Base-by-base conservation (phyloP, 1,140 invertebrate genomes). In the Lordiphosa stackelbergi region DNA sequence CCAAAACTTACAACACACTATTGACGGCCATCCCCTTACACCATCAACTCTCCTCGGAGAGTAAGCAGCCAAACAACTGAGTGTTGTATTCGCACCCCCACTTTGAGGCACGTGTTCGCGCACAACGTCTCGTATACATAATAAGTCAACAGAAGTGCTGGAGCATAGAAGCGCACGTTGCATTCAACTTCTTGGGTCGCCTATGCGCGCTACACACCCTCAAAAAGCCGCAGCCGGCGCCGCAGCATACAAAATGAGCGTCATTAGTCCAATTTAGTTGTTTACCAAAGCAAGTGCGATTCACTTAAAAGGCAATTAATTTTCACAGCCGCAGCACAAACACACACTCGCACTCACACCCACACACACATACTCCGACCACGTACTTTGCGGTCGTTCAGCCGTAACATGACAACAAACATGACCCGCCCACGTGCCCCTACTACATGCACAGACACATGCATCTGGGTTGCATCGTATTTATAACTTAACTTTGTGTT, bases 281-380 rank as follows among this genome's bases (percentile, higher is more conserved):
- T 83, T 83, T 83, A 78, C 83, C 69, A 73, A 83, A 69, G 83
- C 68, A 86, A 86, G 74, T 78, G 85, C 81, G 84, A 86, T 86
- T 85, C 84, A 86, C 85, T 86, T 86, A 86, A 86, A 86, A 85
- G 85, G 85, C 85, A 86, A 86, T 86, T 86, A 86, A 86, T 86
- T 78, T 85, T 64, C 61, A 69, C 57, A 84, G 66, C 78, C 85
- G 66, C 74, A 73, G 56, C 28, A 24, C 42, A 1, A 11, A 45
- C 42, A 43, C 24, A 31, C n/a, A n/a, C n/a, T n/a, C n/a, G n/a
- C n/a, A n/a, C n/a, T n/a, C 42, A 45, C 22, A 43, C 41, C n/a
- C 28, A 12, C 11, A 45, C 42, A 11, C 43, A 31, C 42, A 46
- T 10, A 46, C 65, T 36, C 61, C 60, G 69, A 61, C 73, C 73